Evolutionary conservation across 2,113 vertebrate species (phyloP), one percentile per base, ranked within the genome.

Genomic region (Chascanopsetta lugubris): DNA sequence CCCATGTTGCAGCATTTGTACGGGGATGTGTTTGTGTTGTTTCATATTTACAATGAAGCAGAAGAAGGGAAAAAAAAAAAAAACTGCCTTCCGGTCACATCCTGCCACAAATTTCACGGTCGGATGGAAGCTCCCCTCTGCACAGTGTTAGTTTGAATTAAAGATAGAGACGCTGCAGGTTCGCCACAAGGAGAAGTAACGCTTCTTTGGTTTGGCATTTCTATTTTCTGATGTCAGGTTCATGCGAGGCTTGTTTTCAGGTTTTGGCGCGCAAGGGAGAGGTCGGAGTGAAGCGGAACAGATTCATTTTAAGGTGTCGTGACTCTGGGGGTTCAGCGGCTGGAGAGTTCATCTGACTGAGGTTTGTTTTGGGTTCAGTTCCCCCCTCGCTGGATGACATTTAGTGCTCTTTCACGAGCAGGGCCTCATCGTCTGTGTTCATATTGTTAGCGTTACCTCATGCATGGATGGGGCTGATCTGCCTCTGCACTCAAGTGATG

Each of bases 401-500:
- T n/a, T 47, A 40, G 61, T 34, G 34, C 20, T 30, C 42, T 27
- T 17, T 62, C 38, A 32, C 43, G 24, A 32, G 49, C 18, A 67
- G 27, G 72, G 40, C 48, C 57, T 48, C 8, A 50, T 71, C 51
- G 1, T 50, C 25, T 60, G 25, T 61, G n/a, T 48, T 77, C 25
- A 25, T 27, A 61, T 32, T 57, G 40, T 32, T 47, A 48, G 49
- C 24, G 27, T 67, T 73, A 79, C 27, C 30, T 82, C 66, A 60
- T 61, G 61, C 53, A 36, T 68, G 61, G 10, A 32, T 65, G 50
- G 11, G 4, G 8, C 69, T 69, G 56, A 58, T 60, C 40, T 62
- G 42, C 54, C n/a, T 50, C 57, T 66, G 73, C 68, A 18, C 66
- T 43, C 47, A 63, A 82, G 50, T 69, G 75, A 82, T 72, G 75